These are phyloP conservation scores for Caenorhabditis sulstoni DNA, from an alignment of 2,888 invertebrate genomes.

Conservation along the genomic window DNA sequence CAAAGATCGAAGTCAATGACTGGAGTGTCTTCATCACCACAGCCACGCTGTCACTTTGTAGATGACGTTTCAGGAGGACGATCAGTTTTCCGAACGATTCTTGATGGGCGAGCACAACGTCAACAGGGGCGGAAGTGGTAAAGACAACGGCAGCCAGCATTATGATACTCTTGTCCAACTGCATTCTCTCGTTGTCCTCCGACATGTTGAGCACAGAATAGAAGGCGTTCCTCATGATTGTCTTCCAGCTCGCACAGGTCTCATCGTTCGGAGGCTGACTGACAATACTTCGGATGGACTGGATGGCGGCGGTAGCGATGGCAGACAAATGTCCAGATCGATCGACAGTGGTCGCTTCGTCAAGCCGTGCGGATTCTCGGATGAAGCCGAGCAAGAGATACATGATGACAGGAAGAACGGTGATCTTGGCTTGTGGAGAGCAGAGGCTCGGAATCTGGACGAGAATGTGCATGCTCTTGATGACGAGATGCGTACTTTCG, in stretches of 20 bases:
- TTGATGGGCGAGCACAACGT: constrained; percentile 81
- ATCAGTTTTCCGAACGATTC: constrained; percentile 63
- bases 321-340: constrained; percentile 84
- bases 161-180: constrained; percentile 88
- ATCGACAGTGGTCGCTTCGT: constrained; percentile 84
- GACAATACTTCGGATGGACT: constrained; percentile 80
- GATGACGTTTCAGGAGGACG: constrained; percentile 54
- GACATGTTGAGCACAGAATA: constrained; percentile 92
- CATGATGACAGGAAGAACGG: constrained; percentile 93
- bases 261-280: constrained; percentile 64
- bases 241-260: constrained; percentile 85
- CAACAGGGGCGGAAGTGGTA: constrained; percentile 86
- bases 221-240: constrained; percentile 90
- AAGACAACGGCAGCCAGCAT: constrained; percentile 92
- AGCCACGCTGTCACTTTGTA: constrained; percentile 63
- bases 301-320: constrained; percentile 85
- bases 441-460: constrained; percentile 69
- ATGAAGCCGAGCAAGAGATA: constrained; percentile 92
- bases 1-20: constrained; percentile 88
- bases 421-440: constrained; percentile 84
- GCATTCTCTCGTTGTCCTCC: constrained; percentile 62
- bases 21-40: constrained; percentile 89
- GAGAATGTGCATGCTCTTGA: constrained; percentile 55
- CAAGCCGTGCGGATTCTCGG: constrained; percentile 86
- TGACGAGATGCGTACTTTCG: constrained; percentile 63